These are phyloP conservation scores for Polyploca ridens DNA, from an alignment of 2,888 invertebrate species.

Conservation along the genomic window DNA sequence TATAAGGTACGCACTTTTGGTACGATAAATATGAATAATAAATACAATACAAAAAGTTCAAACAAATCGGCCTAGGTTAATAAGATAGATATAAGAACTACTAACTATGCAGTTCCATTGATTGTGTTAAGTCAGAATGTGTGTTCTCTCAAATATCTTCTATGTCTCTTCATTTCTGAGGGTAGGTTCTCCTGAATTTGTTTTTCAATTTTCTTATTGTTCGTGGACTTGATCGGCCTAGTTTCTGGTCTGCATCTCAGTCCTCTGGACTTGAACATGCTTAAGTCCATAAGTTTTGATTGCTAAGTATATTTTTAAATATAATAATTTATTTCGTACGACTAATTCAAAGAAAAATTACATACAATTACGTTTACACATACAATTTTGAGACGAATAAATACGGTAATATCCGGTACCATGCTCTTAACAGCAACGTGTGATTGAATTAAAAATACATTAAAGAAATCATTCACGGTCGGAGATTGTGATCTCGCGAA, in stretches of 20 bases:
- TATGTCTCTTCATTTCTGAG: neutral
- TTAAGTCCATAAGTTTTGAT: too few relatives aligned
- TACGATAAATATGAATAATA: neutral
- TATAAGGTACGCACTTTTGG: neutral
- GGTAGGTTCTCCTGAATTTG: neutral
- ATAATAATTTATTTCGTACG: neutral
- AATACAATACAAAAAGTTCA: neutral
- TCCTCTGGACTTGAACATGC: too few relatives aligned
- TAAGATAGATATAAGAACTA: too few relatives aligned
- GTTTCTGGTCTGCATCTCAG: too few relatives aligned
- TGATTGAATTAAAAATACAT: conserved; percentile 41
- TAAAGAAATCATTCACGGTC: conserved; percentile 29
- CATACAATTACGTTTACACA: neutral
- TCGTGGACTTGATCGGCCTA: too few relatives aligned
- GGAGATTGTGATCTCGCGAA: conserved; percentile 34
- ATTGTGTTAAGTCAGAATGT: too few relatives aligned
- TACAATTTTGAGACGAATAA: conserved; percentile 1
- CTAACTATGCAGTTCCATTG: too few relatives aligned
- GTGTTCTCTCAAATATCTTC: too few relatives aligned
- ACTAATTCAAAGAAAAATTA: neutral
- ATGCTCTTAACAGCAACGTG: conserved; percentile 12
- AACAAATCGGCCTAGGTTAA: too few relatives aligned
- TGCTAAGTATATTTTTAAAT: too few relatives aligned
- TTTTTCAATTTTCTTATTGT: neutral
- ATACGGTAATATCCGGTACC: neutral